phyloP scores from a whole-genome alignment of 1,140 invertebrate genomes.

The Parasteatoda tepidariorum region DNA sequence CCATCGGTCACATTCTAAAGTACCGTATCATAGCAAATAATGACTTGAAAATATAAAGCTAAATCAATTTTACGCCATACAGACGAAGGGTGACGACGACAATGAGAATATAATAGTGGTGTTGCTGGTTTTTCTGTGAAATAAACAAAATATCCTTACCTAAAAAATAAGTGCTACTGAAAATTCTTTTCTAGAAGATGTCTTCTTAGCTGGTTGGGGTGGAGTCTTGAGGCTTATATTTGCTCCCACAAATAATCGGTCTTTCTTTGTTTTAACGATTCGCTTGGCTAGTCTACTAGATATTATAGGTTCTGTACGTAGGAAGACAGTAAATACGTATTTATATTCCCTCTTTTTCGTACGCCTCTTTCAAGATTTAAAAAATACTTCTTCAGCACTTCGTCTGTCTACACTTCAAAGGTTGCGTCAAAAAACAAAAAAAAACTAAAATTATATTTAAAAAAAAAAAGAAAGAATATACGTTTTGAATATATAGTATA shows the following conservation, averaged over 20 bases:
- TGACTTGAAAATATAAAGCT: constrained; percentile 33
- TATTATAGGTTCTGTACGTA: background rate
- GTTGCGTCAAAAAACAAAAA: no score
- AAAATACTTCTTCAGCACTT: no score
- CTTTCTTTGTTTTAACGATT: constrained; percentile 15
- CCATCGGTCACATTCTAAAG: constrained; percentile 7
- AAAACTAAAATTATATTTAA: no score
- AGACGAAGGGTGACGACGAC: constrained; percentile 38
- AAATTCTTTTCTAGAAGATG: background rate
- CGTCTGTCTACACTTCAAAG: no score
- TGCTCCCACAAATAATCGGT: background rate
- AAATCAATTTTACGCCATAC: constrained; percentile 32
- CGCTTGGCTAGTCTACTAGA: constrained; percentile 26
- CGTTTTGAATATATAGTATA: no score
- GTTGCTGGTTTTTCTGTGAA: background rate
- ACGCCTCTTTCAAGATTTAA: no score
- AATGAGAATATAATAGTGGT: constrained; percentile 29
- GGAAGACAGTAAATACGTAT: no score
- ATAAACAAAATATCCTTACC: background rate
- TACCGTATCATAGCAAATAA: background rate
- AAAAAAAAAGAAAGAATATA: no score
- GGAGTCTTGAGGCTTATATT: background rate
- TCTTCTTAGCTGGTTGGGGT: background rate
- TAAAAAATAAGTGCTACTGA: background rate
- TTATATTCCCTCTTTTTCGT: no score